phyloP scores from a whole-genome alignment of 2,888 invertebrate genomes.

The Sipha maydis region DNA sequence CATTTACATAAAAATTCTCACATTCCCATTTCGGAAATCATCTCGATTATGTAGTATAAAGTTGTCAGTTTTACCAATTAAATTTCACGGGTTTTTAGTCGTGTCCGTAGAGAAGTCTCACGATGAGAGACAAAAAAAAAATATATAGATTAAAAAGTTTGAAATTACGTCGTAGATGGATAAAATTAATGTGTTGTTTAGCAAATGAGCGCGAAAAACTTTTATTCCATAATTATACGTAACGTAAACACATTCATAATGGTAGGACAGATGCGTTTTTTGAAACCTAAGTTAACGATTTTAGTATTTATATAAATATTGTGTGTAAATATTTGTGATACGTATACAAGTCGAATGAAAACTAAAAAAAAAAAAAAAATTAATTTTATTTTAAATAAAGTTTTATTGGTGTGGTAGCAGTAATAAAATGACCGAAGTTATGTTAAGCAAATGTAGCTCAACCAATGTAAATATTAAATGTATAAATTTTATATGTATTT shows the following conservation, averaged over 20 bases:
- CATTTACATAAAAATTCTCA: background rate
- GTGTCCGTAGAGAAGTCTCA: background rate
- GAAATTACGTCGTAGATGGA: background rate
- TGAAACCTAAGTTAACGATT: background rate
- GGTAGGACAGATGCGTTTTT: background rate
- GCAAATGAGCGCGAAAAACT: constrained; percentile 19
- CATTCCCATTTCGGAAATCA: background rate
- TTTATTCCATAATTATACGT: constrained; percentile 18
- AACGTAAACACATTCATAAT: background rate
- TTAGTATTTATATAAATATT: background rate
- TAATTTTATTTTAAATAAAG: background rate
- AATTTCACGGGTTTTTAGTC: background rate
- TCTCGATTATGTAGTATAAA: background rate
- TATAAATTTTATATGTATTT: background rate
- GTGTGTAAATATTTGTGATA: background rate
- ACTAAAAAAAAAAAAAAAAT: background rate
- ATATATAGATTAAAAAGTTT: constrained; percentile 25
- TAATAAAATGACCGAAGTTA: background rate
- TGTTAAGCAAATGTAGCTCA: background rate
- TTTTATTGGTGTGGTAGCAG: background rate
- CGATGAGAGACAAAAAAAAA: background rate
- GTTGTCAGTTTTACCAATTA: background rate
- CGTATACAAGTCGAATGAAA: background rate
- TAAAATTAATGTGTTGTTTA: constrained; percentile 34
- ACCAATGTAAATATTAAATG: no score